These are phyloP conservation scores for Neotoma lepida DNA, from an alignment of 2,113 vertebrate genomes.

Conservation along the genomic window DNA sequence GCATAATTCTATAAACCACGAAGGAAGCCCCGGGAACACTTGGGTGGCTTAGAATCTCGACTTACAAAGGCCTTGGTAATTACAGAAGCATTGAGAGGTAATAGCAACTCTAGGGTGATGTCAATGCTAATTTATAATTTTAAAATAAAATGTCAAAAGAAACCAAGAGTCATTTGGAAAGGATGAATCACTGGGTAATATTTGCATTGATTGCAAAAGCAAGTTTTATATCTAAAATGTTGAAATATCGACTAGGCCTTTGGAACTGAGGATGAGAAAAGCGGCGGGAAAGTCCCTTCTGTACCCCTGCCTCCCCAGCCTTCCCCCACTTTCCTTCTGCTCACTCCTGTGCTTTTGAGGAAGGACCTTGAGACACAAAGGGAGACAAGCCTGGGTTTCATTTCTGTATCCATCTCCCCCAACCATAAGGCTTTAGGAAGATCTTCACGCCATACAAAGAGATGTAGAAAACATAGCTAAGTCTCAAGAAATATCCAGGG, in stretches of 20 bases:
- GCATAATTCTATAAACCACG: background rate
- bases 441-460: background rate
- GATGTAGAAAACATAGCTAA: conserved; percentile 1
- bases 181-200: conserved; percentile 72
- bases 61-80: background rate
- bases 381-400: background rate
- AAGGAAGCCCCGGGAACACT: background rate
- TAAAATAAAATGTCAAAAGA: conserved; percentile 72
- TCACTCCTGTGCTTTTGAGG: conserved; percentile 69
- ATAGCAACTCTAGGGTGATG: background rate
- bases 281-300: conserved; percentile 72
- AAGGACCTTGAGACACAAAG: conserved; percentile 59
- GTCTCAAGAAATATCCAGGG: background rate
- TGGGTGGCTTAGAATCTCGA: conserved; percentile 1
- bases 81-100: conserved; percentile 43
- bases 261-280: conserved; percentile 41
- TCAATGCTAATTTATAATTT: conserved; percentile 51
- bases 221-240: conserved; percentile 61
- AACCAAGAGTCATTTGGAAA: conserved; percentile 73
- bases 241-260: conserved; percentile 40
- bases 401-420: background rate
- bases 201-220: conserved; percentile 71
- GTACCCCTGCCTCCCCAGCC: background rate
- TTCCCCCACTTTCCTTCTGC: conserved; percentile 46
- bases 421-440: background rate